Base-by-base conservation (phyloP, 2,113 vertebrate genomes). In the Coracopsis vasa region DNA sequence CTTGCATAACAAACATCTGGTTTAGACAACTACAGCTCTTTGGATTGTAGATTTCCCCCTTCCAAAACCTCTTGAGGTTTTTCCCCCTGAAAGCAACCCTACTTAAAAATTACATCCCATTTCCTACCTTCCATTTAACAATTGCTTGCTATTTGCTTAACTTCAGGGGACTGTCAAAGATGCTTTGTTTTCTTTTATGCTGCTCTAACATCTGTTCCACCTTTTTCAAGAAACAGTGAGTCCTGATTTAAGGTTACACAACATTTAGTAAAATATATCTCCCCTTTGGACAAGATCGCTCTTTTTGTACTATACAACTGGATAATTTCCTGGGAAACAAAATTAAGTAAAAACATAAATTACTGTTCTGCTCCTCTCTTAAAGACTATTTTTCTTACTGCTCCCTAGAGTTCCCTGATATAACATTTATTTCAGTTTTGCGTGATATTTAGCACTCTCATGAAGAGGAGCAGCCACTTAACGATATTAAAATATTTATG, bases 401-500 rank as follows among this genome's bases (percentile, higher is more conserved):
- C 23, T 93, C 89, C 39, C 70, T 71, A 5, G 61, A 69, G 33
- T 35, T 74, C 61, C 33, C 31, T 11, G 7, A 51, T 73, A 65
- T 4, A 93, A 77, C 35, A 78, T 85, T 91, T 73, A 60, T 61
- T 95, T 95, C 70, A 37, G 35, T 85, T 74, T 95, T 92, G 33
- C 56, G 51, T 53, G 16, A 64, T 77, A 94, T 82, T 92, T 94
- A 95, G 50, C 50, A 66, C 39, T 86, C 37, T 64, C 29, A 11
- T 74, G 79, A 96, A 89, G 21, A 94, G 25, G 9, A 95, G 16
- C 29, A 70, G 28, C 58, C 41, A 61, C 58, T 85, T 92, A 91
- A 87, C 35, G 19, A 85, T 67, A 89, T 23, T 75, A 85, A 96
- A 93, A 93, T 95, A 91, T 85, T 95, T 91, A 79, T 79, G 54